These are phyloP conservation scores for Amphiprion ocellaris DNA, from an alignment of 2,113 vertebrate genomes.

Conservation along the genomic window DNA sequence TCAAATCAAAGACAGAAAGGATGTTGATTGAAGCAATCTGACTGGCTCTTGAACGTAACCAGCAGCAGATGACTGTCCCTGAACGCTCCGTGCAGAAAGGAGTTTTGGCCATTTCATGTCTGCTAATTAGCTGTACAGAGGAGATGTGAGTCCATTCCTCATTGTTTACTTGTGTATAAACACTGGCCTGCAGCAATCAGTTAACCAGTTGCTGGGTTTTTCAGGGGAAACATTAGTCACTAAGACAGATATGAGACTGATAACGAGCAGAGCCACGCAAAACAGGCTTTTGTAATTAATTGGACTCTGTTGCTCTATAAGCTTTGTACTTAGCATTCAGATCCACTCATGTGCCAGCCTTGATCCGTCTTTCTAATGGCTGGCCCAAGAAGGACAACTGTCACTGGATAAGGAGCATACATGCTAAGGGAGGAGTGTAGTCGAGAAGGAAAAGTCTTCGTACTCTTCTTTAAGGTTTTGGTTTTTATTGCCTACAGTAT, in stretches of 20 bases:
- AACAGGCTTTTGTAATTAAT: constrained; percentile 69
- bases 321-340: constrained; percentile 61
- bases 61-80: constrained; percentile 58
- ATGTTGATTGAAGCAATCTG: constrained; percentile 46
- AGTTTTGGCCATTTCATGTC: constrained; percentile 35
- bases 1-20: constrained; percentile 55
- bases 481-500: not conserved
- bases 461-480: too few species aligned
- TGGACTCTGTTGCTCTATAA: constrained; percentile 52
- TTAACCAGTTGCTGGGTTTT: constrained; percentile 47
- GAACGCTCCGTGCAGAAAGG: constrained; percentile 17
- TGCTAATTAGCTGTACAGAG: constrained; percentile 60
- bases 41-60: constrained; percentile 59
- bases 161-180: constrained; percentile 46
- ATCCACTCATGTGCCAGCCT: constrained; percentile 53
- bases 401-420: constrained; percentile 36
- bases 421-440: constrained; percentile 22
- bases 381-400: constrained; percentile 59
- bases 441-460: not conserved
- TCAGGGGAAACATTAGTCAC: constrained; percentile 53
- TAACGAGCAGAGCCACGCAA: constrained; percentile 57
- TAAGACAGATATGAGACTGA: constrained; percentile 63
- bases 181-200: constrained; percentile 43
- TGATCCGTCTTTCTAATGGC: constrained; percentile 69
- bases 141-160: constrained; percentile 29